Conservation (phyloP, 2,797 vertebrate species). For the Pteronotus mesoamericanus region DNA sequence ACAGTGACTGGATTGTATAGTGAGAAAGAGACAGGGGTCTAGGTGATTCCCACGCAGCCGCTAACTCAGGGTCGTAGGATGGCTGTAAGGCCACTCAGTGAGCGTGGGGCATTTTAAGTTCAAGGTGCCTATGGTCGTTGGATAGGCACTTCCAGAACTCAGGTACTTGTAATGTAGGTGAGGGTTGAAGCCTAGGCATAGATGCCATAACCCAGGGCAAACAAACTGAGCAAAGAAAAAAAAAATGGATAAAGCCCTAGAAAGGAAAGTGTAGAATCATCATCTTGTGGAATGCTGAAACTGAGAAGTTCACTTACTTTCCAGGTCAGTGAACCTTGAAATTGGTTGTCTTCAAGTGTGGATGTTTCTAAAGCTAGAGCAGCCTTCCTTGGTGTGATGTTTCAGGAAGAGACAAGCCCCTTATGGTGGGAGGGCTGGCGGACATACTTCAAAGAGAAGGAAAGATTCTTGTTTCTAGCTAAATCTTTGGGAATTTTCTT, state of each 20-base stretch:
- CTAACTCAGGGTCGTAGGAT: neutral
- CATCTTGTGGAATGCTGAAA: neutral
- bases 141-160: neutral
- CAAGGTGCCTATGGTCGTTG: neutral
- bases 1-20: neutral
- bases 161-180: neutral
- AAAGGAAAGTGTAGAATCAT: neutral
- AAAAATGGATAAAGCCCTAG: neutral
- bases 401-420: neutral
- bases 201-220: neutral
- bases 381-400: neutral
- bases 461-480: neutral
- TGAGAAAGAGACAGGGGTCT: neutral
- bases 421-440: neutral
- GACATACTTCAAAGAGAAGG: neutral
- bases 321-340: neutral
- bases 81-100: neutral
- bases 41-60: neutral
- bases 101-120: neutral
- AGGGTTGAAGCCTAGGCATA: neutral
- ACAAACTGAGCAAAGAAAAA: neutral
- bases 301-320: neutral
- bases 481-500: neutral
- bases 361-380: neutral
- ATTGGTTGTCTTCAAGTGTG: neutral